A percentile compares a stretch with the other conserved stretches of the same genome.
These are phyloP conservation scores for Lycia hirtaria DNA, from an alignment of 2,888 invertebrate genomes.

Conservation along the genomic window DNA sequence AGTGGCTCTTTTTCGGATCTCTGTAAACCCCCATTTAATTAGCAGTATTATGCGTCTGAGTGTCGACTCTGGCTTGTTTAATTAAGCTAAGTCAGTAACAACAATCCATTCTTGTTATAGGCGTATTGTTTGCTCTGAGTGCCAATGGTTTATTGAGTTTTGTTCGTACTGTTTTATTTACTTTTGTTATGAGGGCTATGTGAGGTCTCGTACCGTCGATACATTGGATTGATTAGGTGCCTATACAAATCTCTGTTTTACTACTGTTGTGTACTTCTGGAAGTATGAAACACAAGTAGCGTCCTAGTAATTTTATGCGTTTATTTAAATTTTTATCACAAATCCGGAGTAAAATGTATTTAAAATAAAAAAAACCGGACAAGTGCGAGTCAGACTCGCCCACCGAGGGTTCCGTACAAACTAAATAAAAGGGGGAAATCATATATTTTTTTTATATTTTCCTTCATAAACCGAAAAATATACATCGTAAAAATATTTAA, in stretches of 20 bases:
- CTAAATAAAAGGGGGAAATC: not conserved
- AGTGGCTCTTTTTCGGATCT: constrained; percentile 85
- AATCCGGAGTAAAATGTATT: not conserved
- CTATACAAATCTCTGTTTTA: not conserved
- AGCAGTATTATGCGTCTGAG: constrained; percentile 83
- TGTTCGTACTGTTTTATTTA: constrained; percentile 30
- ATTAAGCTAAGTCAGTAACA: constrained; percentile 84
- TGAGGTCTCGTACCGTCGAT: constrained; percentile 10
- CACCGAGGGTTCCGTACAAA: too few relatives aligned
- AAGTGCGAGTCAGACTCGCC: too few relatives aligned
- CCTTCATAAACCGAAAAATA: too few relatives aligned
- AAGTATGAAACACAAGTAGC: too few relatives aligned
- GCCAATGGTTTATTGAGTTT: constrained; percentile 56
- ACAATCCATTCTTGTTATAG: constrained; percentile 74
- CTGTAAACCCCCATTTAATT: constrained; percentile 84
- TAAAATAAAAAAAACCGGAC: too few relatives aligned
- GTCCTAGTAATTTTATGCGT: too few relatives aligned
- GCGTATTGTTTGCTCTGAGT: constrained; percentile 62
- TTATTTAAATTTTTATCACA: too few relatives aligned
- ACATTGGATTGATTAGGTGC: constrained; percentile 6
- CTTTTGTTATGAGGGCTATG: constrained; percentile 20
- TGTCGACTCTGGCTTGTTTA: constrained; percentile 82
- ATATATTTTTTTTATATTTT: too few relatives aligned
- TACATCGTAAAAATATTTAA: too few relatives aligned
- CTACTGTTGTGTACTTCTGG: not conserved